Evolutionary conservation across 1,140 invertebrate species (phyloP), one percentile per base, ranked within the genome.

Genomic region (Cylas formicarius): DNA sequence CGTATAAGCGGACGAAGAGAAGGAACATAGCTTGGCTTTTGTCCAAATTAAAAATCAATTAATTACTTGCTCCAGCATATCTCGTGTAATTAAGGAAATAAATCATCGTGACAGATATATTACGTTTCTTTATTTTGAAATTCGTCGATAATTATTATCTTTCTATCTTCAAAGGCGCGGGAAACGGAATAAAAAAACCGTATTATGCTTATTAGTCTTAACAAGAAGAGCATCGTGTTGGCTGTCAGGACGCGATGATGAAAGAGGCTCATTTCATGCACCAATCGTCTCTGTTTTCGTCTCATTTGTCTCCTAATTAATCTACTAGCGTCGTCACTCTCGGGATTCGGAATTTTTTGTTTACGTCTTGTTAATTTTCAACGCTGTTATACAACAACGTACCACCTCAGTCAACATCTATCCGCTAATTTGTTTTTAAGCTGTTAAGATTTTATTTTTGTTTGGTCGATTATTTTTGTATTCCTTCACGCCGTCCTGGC

Each of bases 231-330:
- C 48, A 53, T 53, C 52, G 40, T 53, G 52, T 53, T 40, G 44
- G 35, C 52, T 53, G 52, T 53, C 52, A 46, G 27, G 24, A 14
- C n/a, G 27, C 22, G 33, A 53, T 53, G 52, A 53, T 53, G 38
- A 50, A 53, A 53, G 52, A 53, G 52, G 21, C 47, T 44, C 43
- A 49, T 53, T 48, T 48, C 52, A 47, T 43, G 52, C 46, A 39
- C 29, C 44, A 39, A 24, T 53, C 42, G 36, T 42, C 50, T 53
- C 52, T 50, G 52, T 50, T 53, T 49, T 53, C 52, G 29, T 53
- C 52, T 53, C 52, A 53, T 53, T 53, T 53, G 52, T 50, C 47
- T 47, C 32, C 39, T 53, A 53, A 53, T 53, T 53, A 53, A 53
- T 53, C 44, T 53, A 48, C 39, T 26, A 37, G 46, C 38, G 20